Percentiles rank a stretch among this genome's conserved stretches.
These are phyloP conservation scores for Asbolus verrucosus DNA, from an alignment of 1,140 invertebrate genomes.

Conservation along the genomic window DNA sequence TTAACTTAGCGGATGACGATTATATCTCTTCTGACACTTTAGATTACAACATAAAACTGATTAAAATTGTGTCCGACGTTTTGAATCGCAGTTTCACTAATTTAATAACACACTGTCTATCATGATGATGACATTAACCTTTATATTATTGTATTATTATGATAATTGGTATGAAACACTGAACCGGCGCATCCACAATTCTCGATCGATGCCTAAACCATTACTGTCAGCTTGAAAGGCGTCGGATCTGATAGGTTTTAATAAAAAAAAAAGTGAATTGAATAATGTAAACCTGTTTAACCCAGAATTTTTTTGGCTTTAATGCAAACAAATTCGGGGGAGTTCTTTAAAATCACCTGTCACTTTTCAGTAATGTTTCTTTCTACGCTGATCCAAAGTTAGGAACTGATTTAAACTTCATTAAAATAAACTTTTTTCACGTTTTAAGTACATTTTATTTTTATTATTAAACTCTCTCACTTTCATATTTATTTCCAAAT, in stretches of 20 bases:
- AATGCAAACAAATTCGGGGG: neutral
- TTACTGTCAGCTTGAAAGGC: neutral
- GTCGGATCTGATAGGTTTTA: conserved; percentile 14
- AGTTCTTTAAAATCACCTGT: no score
- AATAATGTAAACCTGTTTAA: conserved; percentile 4
- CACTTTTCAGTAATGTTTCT: conserved; percentile 5
- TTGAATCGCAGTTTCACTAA: no score
- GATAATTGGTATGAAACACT: neutral
- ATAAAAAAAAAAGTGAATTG: conserved; percentile 21
- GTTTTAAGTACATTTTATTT: no score
- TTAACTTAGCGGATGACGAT: conserved; percentile 1
- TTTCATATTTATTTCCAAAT: no score
- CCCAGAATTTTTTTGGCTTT: conserved; percentile 1
- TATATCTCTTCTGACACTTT: conserved; percentile 2
- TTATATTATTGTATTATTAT: neutral
- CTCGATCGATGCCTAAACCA: conserved; percentile 3
- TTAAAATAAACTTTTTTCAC: no score
- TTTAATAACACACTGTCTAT: neutral
- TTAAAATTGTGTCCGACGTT: no score
- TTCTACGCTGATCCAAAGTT: no score
- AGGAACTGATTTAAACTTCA: no score
- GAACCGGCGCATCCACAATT: conserved; percentile 25
- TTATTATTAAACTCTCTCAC: no score
- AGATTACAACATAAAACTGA: neutral
- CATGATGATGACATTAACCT: neutral